Evolutionary conservation across 2,888 invertebrate species (phyloP).

Genomic region (Cryptocheilus praepositus): DNA sequence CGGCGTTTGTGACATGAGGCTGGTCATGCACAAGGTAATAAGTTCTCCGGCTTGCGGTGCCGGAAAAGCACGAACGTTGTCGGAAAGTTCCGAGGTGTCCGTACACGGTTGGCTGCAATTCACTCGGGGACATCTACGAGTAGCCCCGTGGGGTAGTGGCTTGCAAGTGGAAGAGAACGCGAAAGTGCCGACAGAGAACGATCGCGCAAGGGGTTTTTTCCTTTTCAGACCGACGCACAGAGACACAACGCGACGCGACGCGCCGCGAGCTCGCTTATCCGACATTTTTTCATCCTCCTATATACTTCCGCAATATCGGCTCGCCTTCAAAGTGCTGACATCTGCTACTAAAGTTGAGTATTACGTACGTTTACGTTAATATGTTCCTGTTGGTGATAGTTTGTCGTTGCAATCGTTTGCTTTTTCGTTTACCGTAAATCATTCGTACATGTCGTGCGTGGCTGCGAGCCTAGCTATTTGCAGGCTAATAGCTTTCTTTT

Average conservation of each 20-base stretch:
- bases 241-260: too few relatives aligned
- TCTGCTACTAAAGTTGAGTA: slow-evolving; percentile 1
- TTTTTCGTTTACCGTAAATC: too few relatives aligned
- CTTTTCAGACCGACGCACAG: not conserved
- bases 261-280: not conserved
- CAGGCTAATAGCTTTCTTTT: too few relatives aligned
- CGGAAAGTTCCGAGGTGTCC: not conserved
- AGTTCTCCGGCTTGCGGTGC: too few relatives aligned
- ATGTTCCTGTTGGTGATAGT: too few relatives aligned
- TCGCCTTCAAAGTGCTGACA: slow-evolving; percentile 4
- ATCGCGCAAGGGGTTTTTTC: not conserved
- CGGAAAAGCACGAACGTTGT: not conserved
- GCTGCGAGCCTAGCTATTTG: too few relatives aligned
- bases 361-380: not conserved
- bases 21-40: too few relatives aligned
- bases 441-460: too few relatives aligned
- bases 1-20: too few relatives aligned
- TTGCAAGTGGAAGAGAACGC: not conserved
- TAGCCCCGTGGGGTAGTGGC: not conserved
- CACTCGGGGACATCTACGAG: not conserved
- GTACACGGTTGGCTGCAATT: not conserved
- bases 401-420: too few relatives aligned
- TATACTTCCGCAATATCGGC: not conserved
- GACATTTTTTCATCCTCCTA: too few relatives aligned
- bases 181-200: not conserved